These are phyloP conservation scores for Epinotia nisella DNA, from an alignment of 2,888 invertebrate species.

Conservation along the genomic window DNA sequence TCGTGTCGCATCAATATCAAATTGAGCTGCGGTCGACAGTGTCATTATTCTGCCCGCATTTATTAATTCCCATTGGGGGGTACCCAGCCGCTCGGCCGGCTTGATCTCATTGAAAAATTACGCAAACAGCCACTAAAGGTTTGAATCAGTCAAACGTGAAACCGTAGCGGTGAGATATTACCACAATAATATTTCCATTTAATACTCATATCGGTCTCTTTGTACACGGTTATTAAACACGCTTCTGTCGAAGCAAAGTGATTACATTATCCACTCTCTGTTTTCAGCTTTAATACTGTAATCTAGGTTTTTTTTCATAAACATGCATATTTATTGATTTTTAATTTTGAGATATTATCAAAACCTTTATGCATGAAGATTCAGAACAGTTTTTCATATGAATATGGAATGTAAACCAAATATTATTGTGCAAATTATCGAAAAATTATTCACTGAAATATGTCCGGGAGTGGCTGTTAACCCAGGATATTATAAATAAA, in stretches of 20 bases:
- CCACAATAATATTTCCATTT: slow-evolving; percentile 39
- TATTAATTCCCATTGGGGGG: slow-evolving; percentile 52
- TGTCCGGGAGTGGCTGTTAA: background rate
- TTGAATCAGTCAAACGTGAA: slow-evolving; percentile 44
- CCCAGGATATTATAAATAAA: background rate
- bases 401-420: too few relatives aligned
- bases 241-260: slow-evolving; percentile 25
- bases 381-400: too few relatives aligned
- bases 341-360: background rate
- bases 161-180: slow-evolving; percentile 36
- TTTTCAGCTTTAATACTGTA: slow-evolving; percentile 15
- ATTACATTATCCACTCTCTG: slow-evolving; percentile 21
- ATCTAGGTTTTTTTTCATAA: slow-evolving; percentile 9
- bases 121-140: slow-evolving; percentile 43
- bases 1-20: slow-evolving; percentile 41
- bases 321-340: background rate
- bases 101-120: slow-evolving; percentile 44
- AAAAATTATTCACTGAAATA: background rate
- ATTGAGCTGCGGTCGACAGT: slow-evolving; percentile 46
- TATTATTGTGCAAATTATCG: too few relatives aligned
- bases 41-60: slow-evolving; percentile 53
- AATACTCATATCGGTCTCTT: slow-evolving; percentile 36
- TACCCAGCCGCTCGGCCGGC: slow-evolving; percentile 47
- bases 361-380: background rate
- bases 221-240: slow-evolving; percentile 38